These are phyloP conservation scores for Agrochola lychnidis DNA, from an alignment of 2,888 invertebrate genomes.

Conservation along the genomic window DNA sequence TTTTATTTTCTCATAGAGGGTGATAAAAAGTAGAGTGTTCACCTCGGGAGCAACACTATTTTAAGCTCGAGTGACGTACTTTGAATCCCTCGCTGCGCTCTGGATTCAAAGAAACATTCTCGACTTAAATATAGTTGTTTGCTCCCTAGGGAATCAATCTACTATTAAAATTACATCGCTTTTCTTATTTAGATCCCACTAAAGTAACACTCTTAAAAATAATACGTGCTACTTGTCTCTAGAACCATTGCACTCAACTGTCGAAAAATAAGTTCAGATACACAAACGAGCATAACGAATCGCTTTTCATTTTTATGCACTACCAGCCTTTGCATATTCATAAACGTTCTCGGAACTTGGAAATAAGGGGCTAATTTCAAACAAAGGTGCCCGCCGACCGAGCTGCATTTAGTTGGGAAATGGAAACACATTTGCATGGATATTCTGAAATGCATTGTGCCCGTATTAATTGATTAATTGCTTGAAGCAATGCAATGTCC, in stretches of 20 bases:
- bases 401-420: slow-evolving; percentile 19
- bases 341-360: not conserved
- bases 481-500: slow-evolving; percentile 28
- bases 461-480: slow-evolving; percentile 45
- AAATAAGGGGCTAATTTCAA: slow-evolving; percentile 30
- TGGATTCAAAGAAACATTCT: no score
- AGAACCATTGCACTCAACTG: not conserved
- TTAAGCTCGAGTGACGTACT: no score
- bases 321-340: slow-evolving; percentile 18
- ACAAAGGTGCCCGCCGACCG: slow-evolving; percentile 17
- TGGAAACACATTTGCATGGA: slow-evolving; percentile 38
- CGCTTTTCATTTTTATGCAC: slow-evolving; percentile 19
- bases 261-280: not conserved
- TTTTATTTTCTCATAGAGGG: no score
- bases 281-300: slow-evolving; percentile 3
- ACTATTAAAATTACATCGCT: not conserved
- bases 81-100: no score
- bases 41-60: no score
- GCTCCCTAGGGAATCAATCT: no score
- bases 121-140: no score
- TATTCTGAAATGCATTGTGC: slow-evolving; percentile 33
- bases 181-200: not conserved
- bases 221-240: not conserved
- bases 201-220: not conserved
- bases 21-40: no score